Conservation (phyloP, 2,888 invertebrate species). For the Drosophila yooni region DNA sequence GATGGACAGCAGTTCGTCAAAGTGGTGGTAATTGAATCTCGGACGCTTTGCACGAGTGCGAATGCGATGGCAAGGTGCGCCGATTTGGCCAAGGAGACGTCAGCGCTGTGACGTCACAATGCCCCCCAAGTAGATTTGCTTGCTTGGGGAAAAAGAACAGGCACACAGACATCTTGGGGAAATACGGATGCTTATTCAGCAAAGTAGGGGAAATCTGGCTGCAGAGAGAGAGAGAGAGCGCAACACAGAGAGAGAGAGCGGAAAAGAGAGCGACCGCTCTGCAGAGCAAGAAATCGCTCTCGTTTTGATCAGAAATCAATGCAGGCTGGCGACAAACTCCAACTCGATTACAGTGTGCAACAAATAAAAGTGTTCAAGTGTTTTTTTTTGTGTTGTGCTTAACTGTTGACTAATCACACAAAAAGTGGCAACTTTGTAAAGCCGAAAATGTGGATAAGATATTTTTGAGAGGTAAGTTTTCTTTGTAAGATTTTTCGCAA, state of each 20-base stretch:
- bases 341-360: slow-evolving; percentile 20
- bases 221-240: slow-evolving; percentile 48
- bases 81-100: slow-evolving; percentile 30
- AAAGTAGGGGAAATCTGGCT: slow-evolving; percentile 64
- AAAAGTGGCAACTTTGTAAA: slow-evolving; percentile 1
- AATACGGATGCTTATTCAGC: slow-evolving; percentile 61
- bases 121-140: slow-evolving; percentile 39
- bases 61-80: slow-evolving; percentile 58
- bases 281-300: slow-evolving; percentile 20
- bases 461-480: background rate
- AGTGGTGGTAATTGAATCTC: slow-evolving; percentile 81
- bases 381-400: background rate
- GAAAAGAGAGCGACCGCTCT: slow-evolving; percentile 2
- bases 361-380: slow-evolving; percentile 4
- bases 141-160: slow-evolving; percentile 33
- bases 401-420: background rate
- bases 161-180: slow-evolving; percentile 47
- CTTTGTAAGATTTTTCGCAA: background rate
- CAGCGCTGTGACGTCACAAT: slow-evolving; percentile 66
- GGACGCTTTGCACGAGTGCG: slow-evolving; percentile 44
- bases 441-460: background rate
- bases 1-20: slow-evolving; percentile 84
- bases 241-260: background rate
- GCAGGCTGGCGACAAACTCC: slow-evolving; percentile 6
- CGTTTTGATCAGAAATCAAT: slow-evolving; percentile 52